Evolutionary conservation across 1,140 invertebrate genomes (phyloP).

Genomic region (Mamestra configurata): DNA sequence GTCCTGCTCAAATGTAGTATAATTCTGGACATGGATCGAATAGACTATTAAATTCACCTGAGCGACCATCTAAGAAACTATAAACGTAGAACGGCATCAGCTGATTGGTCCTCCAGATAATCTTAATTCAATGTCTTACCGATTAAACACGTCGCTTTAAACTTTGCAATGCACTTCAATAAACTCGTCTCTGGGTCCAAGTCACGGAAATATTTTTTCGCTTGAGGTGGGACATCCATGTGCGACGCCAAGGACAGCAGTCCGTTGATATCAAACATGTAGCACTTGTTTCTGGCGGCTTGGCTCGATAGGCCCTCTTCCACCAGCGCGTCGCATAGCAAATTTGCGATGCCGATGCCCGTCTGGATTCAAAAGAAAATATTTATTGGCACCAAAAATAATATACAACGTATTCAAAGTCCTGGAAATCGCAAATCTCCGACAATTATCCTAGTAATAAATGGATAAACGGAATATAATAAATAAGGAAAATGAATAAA

Average conservation of each 20-base stretch:
- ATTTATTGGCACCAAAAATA: no score
- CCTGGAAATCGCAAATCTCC: no score
- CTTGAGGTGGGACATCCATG: not conserved
- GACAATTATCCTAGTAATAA: no score
- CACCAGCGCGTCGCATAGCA: constrained; percentile 7
- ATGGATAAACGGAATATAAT: no score
- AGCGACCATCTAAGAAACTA: no score
- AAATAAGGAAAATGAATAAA: no score
- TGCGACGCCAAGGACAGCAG: not conserved
- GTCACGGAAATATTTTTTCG: not conserved
- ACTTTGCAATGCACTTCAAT: not conserved
- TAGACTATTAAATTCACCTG: no score
- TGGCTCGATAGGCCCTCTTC: not conserved
- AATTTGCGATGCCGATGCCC: constrained; percentile 8
- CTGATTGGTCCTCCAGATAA: no score
- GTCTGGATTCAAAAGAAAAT: not conserved
- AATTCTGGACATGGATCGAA: no score
- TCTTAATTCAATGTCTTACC: not conserved
- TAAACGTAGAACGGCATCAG: no score
- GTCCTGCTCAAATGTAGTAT: no score
- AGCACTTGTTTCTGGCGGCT: not conserved
- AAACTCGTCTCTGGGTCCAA: not conserved
- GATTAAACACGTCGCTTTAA: constrained; percentile 12
- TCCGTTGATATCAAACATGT: not conserved
- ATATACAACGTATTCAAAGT: no score